phyloP scores from a whole-genome alignment of 2,113 vertebrate species.

The Toxotes chatareus region DNA sequence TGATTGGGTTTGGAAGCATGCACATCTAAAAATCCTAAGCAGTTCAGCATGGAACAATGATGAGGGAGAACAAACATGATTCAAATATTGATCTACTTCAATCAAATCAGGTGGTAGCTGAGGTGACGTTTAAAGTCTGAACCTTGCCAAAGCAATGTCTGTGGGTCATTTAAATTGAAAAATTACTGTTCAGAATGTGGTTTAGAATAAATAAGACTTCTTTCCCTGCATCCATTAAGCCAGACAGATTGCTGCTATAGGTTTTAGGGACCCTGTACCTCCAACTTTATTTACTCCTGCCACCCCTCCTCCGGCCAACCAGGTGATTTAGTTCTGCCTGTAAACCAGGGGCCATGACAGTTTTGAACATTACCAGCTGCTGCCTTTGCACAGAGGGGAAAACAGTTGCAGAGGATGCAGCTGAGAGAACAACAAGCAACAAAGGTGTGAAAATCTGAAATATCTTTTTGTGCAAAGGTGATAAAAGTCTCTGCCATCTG shows the following conservation, averaged over 20 bases:
- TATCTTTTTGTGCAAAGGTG: conserved; percentile 17
- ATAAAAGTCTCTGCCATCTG: conserved; percentile 48
- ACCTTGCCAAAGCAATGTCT: background rate
- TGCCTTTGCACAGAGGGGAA: conserved; percentile 40
- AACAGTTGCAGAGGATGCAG: conserved; percentile 54
- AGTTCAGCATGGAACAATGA: background rate
- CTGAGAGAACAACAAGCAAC: conserved; percentile 45
- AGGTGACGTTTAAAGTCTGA: background rate
- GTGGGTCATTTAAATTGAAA: background rate
- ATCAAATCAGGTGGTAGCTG: background rate
- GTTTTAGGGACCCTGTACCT: conserved; percentile 29
- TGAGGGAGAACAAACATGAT: background rate
- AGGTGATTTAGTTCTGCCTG: conserved; percentile 57
- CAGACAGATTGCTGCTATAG: conserved; percentile 34
- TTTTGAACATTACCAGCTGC: conserved; percentile 62
- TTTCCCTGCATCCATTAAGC: conserved; percentile 3
- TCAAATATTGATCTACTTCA: conserved; percentile 7
- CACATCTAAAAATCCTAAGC: background rate
- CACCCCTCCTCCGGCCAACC: conserved; percentile 37
- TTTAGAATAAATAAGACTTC: background rate
- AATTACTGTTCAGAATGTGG: background rate
- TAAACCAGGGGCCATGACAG: conserved; percentile 59
- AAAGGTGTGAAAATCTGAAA: conserved; percentile 42
- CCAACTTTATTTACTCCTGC: conserved; percentile 37
- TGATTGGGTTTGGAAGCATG: background rate